phyloP scores from a whole-genome alignment of 2,113 vertebrate genomes.

The Pipra filicauda region DNA sequence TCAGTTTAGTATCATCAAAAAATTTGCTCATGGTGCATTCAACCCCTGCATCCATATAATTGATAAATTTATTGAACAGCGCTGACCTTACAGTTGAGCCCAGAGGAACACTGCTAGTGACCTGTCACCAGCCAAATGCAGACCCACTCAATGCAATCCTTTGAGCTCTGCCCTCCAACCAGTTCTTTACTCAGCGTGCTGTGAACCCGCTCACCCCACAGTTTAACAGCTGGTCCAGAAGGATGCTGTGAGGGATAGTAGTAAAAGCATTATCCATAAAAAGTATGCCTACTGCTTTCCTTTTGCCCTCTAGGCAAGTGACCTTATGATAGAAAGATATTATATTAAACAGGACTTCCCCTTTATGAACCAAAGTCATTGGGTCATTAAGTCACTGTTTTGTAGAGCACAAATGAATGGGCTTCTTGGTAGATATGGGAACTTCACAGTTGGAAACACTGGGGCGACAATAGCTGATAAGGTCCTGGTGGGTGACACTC shows the following conservation, averaged over 20 bases:
- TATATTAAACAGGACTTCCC: background rate
- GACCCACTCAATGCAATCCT: background rate
- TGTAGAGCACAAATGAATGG: background rate
- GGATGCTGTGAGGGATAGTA: background rate
- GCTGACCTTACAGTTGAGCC: background rate
- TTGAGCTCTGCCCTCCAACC: background rate
- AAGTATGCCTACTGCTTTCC: background rate
- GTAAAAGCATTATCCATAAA: background rate
- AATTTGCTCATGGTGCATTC: background rate
- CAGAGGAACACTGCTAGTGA: rapidly evolving
- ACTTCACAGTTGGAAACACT: background rate
- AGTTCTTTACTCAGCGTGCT: background rate
- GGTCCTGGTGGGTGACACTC: background rate
- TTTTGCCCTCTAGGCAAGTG: background rate
- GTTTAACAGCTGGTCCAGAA: background rate
- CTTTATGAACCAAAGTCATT: background rate
- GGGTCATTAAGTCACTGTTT: background rate
- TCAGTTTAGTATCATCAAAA: background rate
- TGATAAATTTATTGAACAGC: background rate
- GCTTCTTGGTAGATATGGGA: background rate
- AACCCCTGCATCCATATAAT: background rate
- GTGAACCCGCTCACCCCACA: background rate
- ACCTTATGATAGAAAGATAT: background rate
- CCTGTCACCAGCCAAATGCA: background rate
- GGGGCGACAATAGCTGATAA: background rate